Percentiles rank a stretch among this genome's conserved stretches.
These are phyloP conservation scores for Tachina lurida DNA, from an alignment of 2,888 invertebrate genomes.

Conservation along the genomic window DNA sequence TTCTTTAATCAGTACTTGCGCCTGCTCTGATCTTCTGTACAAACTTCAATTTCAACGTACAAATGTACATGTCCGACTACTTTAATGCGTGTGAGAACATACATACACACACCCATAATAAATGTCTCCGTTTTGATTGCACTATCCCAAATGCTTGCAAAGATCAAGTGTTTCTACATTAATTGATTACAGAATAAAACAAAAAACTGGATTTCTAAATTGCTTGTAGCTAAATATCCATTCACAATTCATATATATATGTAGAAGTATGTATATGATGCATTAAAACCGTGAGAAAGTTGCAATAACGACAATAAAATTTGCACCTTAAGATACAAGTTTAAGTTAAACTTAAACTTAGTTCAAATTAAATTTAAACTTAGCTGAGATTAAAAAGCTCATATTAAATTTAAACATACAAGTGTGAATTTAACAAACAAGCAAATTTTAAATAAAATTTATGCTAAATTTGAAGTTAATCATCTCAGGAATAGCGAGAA, in stretches of 20 bases:
- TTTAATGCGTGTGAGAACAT: neutral
- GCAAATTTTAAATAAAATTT: too few species aligned
- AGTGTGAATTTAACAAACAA: too few species aligned
- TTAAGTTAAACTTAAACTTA: neutral
- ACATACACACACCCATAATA: neutral
- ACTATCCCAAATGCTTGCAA: conserved; percentile 5
- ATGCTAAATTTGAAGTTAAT: too few species aligned
- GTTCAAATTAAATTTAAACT: too few species aligned
- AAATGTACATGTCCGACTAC: neutral
- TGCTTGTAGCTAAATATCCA: neutral
- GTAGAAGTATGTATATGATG: neutral
- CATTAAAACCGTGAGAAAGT: conserved; percentile 43
- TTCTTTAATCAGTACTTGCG: too few species aligned
- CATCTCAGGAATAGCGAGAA: too few species aligned
- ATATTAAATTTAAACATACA: too few species aligned
- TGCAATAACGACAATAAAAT: conserved; percentile 18
- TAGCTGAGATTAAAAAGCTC: too few species aligned
- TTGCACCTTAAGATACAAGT: neutral
- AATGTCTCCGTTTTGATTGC: neutral
- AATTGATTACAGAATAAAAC: conserved; percentile 31
- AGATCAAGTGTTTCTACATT: conserved; percentile 25
- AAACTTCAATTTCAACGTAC: too few species aligned
- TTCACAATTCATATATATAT: neutral
- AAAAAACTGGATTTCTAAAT: conserved; percentile 27
- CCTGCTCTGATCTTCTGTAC: too few species aligned